phyloP scores from a whole-genome alignment of 2,888 invertebrate species.

The Ophioninae sp. region DNA sequence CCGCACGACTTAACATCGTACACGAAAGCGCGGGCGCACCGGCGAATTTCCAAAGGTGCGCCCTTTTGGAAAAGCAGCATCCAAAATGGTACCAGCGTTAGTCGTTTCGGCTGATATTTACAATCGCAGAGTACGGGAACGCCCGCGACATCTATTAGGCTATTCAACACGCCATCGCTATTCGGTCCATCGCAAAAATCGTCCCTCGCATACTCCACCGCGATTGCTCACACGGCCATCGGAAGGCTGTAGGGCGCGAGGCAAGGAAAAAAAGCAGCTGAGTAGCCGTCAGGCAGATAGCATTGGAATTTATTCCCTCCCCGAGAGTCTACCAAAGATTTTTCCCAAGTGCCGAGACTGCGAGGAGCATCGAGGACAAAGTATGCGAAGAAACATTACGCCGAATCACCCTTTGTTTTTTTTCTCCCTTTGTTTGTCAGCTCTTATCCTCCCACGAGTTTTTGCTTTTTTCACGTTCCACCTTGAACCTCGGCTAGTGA shows the following conservation, averaged over 20 bases:
- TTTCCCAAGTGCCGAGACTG: constrained; percentile 19
- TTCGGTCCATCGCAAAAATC: background rate
- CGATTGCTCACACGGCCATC: constrained; percentile 22
- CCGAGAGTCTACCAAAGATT: background rate
- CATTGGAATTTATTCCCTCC: constrained; percentile 24
- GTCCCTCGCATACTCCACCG: constrained; percentile 4
- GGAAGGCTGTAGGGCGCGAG: background rate
- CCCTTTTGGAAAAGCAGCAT: constrained; percentile 30
- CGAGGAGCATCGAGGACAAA: constrained; percentile 30
- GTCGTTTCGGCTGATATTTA: constrained; percentile 1
- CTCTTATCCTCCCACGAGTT: constrained; percentile 3
- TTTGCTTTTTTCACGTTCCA: constrained; percentile 21
- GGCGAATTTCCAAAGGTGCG: background rate
- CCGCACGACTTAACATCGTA: constrained; percentile 44
- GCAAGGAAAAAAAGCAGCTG: constrained; percentile 15
- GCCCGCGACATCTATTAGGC: constrained; percentile 33
- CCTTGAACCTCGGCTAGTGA: constrained; percentile 21
- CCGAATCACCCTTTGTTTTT: constrained; percentile 36
- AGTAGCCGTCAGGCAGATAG: constrained; percentile 15
- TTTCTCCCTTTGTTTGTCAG: constrained; percentile 36
- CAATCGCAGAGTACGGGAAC: constrained; percentile 39
- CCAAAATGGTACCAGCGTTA: constrained; percentile 45
- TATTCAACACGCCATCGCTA: constrained; percentile 8
- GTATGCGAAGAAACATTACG: constrained; percentile 27
- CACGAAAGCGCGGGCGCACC: background rate